These are phyloP conservation scores for Bufo gargarizans DNA, from an alignment of 2,113 vertebrate species.

Conservation along the genomic window DNA sequence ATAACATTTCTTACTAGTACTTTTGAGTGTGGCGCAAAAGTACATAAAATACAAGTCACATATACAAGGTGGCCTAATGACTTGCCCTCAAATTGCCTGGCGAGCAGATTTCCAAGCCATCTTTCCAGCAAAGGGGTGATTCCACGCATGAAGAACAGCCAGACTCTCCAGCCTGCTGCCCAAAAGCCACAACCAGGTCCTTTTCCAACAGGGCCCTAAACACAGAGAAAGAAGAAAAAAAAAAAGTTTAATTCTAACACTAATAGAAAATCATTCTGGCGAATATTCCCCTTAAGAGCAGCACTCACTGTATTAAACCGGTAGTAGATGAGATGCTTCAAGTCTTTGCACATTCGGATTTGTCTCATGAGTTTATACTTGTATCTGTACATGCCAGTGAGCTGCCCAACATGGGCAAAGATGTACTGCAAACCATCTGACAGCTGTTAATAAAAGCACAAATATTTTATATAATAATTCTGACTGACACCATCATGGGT, in stretches of 20 bases:
- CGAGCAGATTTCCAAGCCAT: conserved; percentile 97
- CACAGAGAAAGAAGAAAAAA: not conserved
- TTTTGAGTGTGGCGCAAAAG: not conserved
- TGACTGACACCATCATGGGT: not conserved
- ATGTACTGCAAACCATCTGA: conserved; percentile 97
- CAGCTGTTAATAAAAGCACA: conserved; percentile 71
- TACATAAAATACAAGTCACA: not conserved
- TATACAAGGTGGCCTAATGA: not conserved
- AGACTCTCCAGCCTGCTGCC: conserved; percentile 98
- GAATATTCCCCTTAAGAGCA: not conserved
- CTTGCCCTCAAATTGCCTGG: conserved; percentile 98
- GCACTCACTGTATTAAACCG: conserved; percentile 94
- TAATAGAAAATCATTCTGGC: not conserved
- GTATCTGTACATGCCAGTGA: conserved; percentile 98
- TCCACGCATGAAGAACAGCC: conserved; percentile 99
- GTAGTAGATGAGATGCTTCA: conserved; percentile 99
- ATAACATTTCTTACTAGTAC: not conserved
- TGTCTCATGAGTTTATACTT: conserved; percentile 99
- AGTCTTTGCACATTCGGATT: conserved; percentile 98
- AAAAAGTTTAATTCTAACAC: not conserved
- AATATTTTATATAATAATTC: not conserved
- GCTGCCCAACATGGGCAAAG: conserved; percentile 96
- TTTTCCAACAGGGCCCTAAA: conserved; percentile 95
- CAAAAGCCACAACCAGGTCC: conserved; percentile 99
- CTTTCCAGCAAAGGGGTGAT: conserved; percentile 96